phyloP scores from a whole-genome alignment of 1,140 invertebrate genomes.

The Odontomachus brunneus region DNA sequence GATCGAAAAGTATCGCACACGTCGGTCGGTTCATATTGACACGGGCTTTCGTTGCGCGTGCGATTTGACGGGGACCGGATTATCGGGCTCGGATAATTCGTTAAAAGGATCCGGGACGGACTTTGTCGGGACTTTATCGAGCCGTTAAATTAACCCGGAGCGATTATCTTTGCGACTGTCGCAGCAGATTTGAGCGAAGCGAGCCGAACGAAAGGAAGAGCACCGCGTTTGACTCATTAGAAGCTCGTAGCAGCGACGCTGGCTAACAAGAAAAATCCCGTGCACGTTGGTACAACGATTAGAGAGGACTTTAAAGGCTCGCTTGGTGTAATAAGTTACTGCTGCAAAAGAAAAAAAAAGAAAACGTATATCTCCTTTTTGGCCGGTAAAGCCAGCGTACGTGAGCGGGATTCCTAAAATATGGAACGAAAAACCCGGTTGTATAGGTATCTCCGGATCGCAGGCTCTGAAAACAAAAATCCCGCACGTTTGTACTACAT shows the following conservation, averaged over 20 bases:
- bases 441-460: constrained; percentile 41
- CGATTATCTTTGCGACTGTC: too few relatives aligned
- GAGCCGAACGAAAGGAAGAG: background rate
- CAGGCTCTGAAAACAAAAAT: constrained; percentile 47
- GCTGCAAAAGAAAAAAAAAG: constrained; percentile 33
- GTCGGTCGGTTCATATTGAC: background rate
- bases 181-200: too few relatives aligned
- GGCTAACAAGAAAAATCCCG: constrained; percentile 69
- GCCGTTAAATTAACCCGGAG: too few relatives aligned
- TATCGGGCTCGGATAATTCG: background rate
- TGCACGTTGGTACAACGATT: constrained; percentile 61
- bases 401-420: constrained; percentile 66
- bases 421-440: constrained; percentile 47
- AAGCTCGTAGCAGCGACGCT: too few relatives aligned
- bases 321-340: constrained; percentile 65
- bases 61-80: background rate
- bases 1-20: background rate
- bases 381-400: constrained; percentile 66
- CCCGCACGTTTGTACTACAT: constrained; percentile 47
- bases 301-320: constrained; percentile 70
- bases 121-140: too few relatives aligned
- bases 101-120: too few relatives aligned
- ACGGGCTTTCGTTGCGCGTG: background rate
- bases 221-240: too few relatives aligned
- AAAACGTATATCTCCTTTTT: constrained; percentile 61